Base-by-base conservation (phyloP, 1,140 invertebrate genomes). In the Capitella teleta region DNA sequence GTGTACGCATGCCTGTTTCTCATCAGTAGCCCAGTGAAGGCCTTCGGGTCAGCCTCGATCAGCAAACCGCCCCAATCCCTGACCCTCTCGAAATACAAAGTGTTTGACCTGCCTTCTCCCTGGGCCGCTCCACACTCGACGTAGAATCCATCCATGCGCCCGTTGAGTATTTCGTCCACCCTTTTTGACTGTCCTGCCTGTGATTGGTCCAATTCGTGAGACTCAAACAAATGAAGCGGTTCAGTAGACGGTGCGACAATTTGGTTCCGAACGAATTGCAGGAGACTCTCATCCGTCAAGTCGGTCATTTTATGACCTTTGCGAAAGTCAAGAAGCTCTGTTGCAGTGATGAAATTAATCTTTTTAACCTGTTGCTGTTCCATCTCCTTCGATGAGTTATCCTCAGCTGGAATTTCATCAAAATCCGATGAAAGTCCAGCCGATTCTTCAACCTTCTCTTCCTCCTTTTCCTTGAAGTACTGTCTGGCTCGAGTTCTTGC, bases 41-140 rank as follows among this genome's bases (percentile, higher is more conserved):
- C 76, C 2, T 67, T 49, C 4, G 85, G 80, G 62, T 86, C 82
- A 0, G 84, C 82, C 47, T 86, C 78, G 8, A 85, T 78, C 38
- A 86, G 73, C 5, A 87, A 72, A 2, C 86, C 86, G 48, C 73
- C 73, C 86, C 86, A 88, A 37, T 75, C 76, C 5, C 84, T 74
- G n/a, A 78, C 76, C 14, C 74, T 71, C 59, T 86, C 84, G 44
- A 87, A 66, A 77, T 79, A 85, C 48, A 78, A 69, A 0, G 80
- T 82, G 46, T 80, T 80, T 4, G 79, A 79, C 14, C 76, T 70
- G 68, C 72, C 75, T 57, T 78, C 76, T 2, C 78, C 78, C 56
- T 79, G 74, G 41, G 75, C 74, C 1, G 78, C 78, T 1, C 80
- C 75, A 43, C 77, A 74, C 70, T 82, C 80, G 5, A 82, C 64